Conservation (phyloP, 2,888 invertebrate genomes). For the Malthinus seriepunctatus region DNA sequence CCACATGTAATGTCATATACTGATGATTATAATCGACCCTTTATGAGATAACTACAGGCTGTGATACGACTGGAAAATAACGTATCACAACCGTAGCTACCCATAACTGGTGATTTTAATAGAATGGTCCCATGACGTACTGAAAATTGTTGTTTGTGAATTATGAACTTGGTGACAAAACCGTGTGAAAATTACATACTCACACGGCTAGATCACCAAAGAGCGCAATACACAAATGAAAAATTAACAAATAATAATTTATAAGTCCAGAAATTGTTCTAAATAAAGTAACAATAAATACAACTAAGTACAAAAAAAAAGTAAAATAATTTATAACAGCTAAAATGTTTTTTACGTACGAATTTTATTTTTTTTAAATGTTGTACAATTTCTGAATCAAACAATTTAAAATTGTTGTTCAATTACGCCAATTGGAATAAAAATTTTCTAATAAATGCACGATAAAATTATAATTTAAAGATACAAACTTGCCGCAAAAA, state of each 20-base stretch:
- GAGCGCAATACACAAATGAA: constrained; percentile 37
- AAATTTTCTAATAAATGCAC: not conserved
- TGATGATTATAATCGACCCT: constrained; percentile 19
- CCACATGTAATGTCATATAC: not conserved
- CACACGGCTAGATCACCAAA: constrained; percentile 57
- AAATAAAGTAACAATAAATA: no score
- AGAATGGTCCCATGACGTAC: constrained; percentile 11
- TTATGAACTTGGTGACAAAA: constrained; percentile 44
- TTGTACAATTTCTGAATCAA: not conserved
- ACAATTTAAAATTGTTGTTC: not conserved
- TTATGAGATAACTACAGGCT: constrained; percentile 54
- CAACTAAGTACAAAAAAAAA: constrained; percentile 1
- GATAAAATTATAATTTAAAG: no score
- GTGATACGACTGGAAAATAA: constrained; percentile 49
- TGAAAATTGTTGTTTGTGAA: constrained; percentile 17
- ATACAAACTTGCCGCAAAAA: constrained; percentile 99
- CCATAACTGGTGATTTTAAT: constrained; percentile 37
- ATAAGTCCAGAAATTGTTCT: no score
- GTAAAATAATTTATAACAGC: constrained; percentile 22
- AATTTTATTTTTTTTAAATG: no score
- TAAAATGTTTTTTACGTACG: constrained; percentile 10
- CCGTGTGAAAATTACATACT: constrained; percentile 43
- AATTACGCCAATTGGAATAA: constrained; percentile 1
- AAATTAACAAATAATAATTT: constrained; percentile 10
- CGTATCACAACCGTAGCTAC: constrained; percentile 53